Conservation (phyloP, 1,140 invertebrate genomes). For the Popillia japonica region DNA sequence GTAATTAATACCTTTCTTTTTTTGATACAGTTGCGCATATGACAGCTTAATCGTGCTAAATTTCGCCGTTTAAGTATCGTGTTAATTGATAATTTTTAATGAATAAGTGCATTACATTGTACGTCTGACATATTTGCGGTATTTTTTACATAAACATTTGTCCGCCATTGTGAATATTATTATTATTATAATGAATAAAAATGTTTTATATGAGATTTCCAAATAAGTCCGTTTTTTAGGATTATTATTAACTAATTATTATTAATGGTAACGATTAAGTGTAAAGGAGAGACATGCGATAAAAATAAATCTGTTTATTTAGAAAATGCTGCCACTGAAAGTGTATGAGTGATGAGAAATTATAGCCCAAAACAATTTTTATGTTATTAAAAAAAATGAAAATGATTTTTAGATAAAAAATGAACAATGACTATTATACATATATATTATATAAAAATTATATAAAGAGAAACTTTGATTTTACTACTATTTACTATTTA, state of each 20-base stretch:
- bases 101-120: constrained; percentile 57
- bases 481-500: constrained; percentile 37
- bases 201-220: constrained; percentile 38
- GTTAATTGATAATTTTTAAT: constrained; percentile 44
- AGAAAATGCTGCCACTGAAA: constrained; percentile 52
- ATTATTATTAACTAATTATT: constrained; percentile 29
- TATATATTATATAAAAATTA: constrained; percentile 52
- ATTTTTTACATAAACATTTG: constrained; percentile 52
- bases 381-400: constrained; percentile 48
- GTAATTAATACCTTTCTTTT: constrained; percentile 23
- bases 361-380: constrained; percentile 47
- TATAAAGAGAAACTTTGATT: constrained; percentile 38
- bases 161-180: constrained; percentile 43
- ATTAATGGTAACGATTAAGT: constrained; percentile 37
- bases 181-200: constrained; percentile 36
- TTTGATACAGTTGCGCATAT: not conserved
- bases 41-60: constrained; percentile 38
- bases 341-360: constrained; percentile 48
- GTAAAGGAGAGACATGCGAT: constrained; percentile 31
- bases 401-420: constrained; percentile 50
- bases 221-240: constrained; percentile 35
- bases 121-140: constrained; percentile 47
- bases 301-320: constrained; percentile 50
- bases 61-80: constrained; percentile 17
- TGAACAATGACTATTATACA: constrained; percentile 55